Evolutionary conservation across 2,888 invertebrate genomes (phyloP).

Genomic region (Drosophila anomalata): DNA sequence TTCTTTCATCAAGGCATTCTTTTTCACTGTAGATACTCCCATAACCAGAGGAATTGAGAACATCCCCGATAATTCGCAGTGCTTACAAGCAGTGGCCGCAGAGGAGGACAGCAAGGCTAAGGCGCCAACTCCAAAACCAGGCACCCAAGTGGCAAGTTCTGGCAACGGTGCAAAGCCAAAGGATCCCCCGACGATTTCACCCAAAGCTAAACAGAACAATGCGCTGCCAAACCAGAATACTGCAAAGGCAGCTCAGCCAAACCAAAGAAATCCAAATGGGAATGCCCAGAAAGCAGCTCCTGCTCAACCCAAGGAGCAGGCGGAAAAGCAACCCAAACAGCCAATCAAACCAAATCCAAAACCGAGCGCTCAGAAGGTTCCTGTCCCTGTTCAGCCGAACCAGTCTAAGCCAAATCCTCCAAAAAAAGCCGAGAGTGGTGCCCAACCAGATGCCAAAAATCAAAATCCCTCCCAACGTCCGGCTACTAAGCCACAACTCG

Average conservation of each 20-base stretch:
- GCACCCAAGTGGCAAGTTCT: too few relatives aligned
- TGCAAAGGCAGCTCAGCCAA: not conserved
- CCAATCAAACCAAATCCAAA: conserved; percentile 21
- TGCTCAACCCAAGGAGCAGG: not conserved
- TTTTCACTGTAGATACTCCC: conserved; percentile 25
- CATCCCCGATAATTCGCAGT: not conserved
- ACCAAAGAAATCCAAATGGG: not conserved
- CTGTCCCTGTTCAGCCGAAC: not conserved
- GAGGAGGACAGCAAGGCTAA: too few relatives aligned
- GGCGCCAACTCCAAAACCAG: too few relatives aligned
- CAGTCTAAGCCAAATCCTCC: not conserved
- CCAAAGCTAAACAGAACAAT: too few relatives aligned
- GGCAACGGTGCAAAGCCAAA: too few relatives aligned
- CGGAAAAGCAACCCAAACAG: not conserved
- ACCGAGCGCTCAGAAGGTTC: not conserved
- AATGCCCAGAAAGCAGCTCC: not conserved
- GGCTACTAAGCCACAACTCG: not conserved
- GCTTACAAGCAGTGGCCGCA: not conserved
- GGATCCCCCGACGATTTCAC: too few relatives aligned
- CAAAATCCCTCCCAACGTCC: not conserved
- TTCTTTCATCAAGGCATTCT: not conserved
- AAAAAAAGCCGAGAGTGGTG: not conserved
- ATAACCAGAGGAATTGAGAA: conserved; percentile 17
- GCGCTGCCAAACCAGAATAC: too few relatives aligned
- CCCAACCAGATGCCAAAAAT: not conserved